Conservation (phyloP, 2,113 vertebrate species). For the Platysteira castanea region DNA sequence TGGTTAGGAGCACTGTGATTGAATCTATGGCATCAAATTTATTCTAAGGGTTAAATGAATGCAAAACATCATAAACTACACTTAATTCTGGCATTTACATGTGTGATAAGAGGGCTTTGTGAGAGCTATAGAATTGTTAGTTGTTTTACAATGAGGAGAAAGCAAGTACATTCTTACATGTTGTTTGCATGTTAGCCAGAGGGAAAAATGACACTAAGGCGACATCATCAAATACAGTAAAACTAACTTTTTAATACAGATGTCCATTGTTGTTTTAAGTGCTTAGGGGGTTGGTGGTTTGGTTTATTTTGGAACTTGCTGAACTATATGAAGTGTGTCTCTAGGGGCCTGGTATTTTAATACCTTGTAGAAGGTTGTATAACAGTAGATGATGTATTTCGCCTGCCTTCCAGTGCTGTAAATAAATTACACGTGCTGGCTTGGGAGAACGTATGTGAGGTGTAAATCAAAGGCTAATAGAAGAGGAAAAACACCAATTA, state of each 20-base stretch:
- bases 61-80: neutral
- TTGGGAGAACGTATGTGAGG: conserved; percentile 52
- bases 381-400: conserved; percentile 80
- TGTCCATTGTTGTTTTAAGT: conserved; percentile 75
- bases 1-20: neutral
- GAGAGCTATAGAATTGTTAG: neutral
- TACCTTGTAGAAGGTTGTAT: conserved; percentile 76
- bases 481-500: neutral
- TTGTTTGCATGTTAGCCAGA: conserved; percentile 26
- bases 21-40: neutral
- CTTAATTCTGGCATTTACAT: neutral
- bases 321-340: conserved; percentile 77
- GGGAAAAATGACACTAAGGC: conserved; percentile 61
- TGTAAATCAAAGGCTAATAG: conserved; percentile 71
- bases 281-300: conserved; percentile 68
- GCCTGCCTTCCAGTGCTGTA: conserved; percentile 72
- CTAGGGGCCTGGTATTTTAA: conserved; percentile 76
- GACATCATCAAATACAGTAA: conserved; percentile 69
- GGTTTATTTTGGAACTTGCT: conserved; percentile 80
- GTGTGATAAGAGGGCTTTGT: neutral
- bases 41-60: neutral
- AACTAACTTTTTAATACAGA: conserved; percentile 71
- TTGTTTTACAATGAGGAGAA: neutral
- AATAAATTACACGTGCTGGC: conserved; percentile 77
- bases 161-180: neutral